Percentiles rank a stretch among this genome's conserved stretches.
These are phyloP conservation scores for Ciconia nigra DNA, from an alignment of 2,797 vertebrate genomes.

Conservation along the genomic window DNA sequence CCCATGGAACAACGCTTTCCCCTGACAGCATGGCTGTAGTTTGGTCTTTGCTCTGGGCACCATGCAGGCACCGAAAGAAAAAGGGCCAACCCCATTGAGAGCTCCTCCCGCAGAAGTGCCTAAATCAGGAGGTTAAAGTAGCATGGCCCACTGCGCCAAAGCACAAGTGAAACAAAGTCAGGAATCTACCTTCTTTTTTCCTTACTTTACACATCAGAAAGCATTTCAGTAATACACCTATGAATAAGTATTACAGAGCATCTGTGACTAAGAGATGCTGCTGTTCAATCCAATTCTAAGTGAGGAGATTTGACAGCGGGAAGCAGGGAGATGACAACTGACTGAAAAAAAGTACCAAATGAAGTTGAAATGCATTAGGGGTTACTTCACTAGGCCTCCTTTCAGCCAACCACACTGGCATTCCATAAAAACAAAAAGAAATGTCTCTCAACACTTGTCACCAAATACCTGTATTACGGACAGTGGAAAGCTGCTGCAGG, in stretches of 20 bases:
- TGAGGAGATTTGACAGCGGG: neutral
- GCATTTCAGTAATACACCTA: neutral
- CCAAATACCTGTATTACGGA: neutral
- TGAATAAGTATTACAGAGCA: neutral
- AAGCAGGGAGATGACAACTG: neutral
- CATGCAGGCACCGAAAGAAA: fast-evolving
- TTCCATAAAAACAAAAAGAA: neutral
- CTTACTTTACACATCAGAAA: neutral
- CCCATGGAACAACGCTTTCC: fast-evolving
- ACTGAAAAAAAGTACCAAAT: neutral
- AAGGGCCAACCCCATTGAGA: neutral
- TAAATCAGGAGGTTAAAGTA: neutral
- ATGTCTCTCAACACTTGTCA: neutral
- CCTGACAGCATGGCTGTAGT: neutral
- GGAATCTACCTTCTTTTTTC: neutral
- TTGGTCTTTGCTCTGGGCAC: neutral
- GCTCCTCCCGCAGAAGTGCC: neutral
- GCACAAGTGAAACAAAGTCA: neutral
- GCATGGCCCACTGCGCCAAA: fast-evolving
- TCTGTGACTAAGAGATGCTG: neutral
- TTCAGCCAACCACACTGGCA: neutral
- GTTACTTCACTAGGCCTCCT: neutral
- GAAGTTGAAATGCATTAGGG: neutral
- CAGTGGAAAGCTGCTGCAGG: neutral
- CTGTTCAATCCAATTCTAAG: neutral